Base-by-base conservation (phyloP, 2,888 invertebrate species). In the Autographa gamma region DNA sequence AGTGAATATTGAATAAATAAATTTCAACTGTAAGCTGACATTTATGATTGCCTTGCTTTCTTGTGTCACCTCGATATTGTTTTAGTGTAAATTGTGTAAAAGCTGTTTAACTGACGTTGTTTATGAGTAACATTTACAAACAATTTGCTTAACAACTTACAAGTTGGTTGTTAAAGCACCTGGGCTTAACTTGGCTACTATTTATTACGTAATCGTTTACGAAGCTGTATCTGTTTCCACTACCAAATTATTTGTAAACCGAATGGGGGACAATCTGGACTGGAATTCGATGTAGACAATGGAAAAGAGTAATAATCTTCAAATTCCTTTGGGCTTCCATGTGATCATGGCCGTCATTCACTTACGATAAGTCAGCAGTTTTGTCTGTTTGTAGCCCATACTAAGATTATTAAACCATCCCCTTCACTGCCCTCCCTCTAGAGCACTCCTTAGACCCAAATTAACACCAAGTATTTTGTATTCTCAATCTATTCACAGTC, bases 41-140 rank as follows among this genome's bases (percentile, higher is more conserved):
- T 14, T 16, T 16, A 3, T 14, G 14, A 5, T 43, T 48, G 48
- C 48, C 48, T 48, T 8, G 48, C 48, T 48, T 48, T 48, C 48
- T 48, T 6, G n/a, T 48, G n/a, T 48, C n/a, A 8, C n/a, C 14
- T 48, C 48, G 48, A 48, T n/a, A 48, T 48, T 48, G n/a, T 48
- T n/a, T n/a, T 48, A 48, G 48, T n/a, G 48, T 48, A 48, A 48
- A 48, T 48, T 48, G 48, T 48, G 48, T 48, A 48, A 48, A n/a
- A n/a, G 48, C 48, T n/a, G n/a, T 48, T 48, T 7, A 48, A 48
- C 6, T n/a, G 48, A n/a, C n/a, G n/a, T 48, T 48, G 7, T 48
- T 48, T 48, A 48, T n/a, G 48, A 48, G 48, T 48, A n/a, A 48
- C 48, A n/a, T n/a, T 48, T 48, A 48, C 48, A 48, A 48, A 48